Evolutionary conservation across 2,113 vertebrate genomes (phyloP), one percentile per base, ranked within the genome.

Genomic region (Aix galericulata): DNA sequence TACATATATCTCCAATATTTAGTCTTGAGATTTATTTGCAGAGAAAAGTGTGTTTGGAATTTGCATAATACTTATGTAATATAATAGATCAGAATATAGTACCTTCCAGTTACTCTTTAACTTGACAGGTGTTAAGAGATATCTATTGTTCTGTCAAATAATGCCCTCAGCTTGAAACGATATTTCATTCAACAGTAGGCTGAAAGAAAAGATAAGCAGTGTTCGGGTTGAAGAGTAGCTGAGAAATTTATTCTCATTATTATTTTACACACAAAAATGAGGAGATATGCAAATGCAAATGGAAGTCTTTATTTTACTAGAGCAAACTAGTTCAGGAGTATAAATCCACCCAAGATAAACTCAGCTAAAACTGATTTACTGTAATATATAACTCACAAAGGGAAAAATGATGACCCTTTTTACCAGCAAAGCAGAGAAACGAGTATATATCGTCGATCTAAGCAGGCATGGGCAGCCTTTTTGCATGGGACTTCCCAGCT

Each of bases 91-190:
- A 40, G 4, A 86, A 52, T 86, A 31, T 56, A 78, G 94, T 89
- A 93, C 87, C 88, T 97, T 96, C 83, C 79, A 85, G 77, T 91
- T 94, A 81, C 88, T 93, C 88, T 95, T 96, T 95, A 95, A 91
- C 88, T 86, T 80, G 91, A 94, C 96, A 97, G 93, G 44, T 81
- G 16, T 93, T 53, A 71, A 93, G 91, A 94, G 21, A 34, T 89
- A 44, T 79, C 72, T 94, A 72, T 95, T 97, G 93, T 96, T 98
- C 63, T 92, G 74, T 86, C 93, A 93, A 78, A 94, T 75, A 89
- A 82, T 62, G 46, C 31, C 81, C 64, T 56, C 89, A 89, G 75
- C 82, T 92, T 16, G 7, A 77, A 87, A 86, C 21, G 29, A 13
- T 85, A 62, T 52, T 89, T 93, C 32, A 74, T 40, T 59, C 78